A percentile compares a stretch with the other conserved stretches of the same genome.
phyloP scores from a whole-genome alignment of 2,113 vertebrate species.

The Sitta europaea region DNA sequence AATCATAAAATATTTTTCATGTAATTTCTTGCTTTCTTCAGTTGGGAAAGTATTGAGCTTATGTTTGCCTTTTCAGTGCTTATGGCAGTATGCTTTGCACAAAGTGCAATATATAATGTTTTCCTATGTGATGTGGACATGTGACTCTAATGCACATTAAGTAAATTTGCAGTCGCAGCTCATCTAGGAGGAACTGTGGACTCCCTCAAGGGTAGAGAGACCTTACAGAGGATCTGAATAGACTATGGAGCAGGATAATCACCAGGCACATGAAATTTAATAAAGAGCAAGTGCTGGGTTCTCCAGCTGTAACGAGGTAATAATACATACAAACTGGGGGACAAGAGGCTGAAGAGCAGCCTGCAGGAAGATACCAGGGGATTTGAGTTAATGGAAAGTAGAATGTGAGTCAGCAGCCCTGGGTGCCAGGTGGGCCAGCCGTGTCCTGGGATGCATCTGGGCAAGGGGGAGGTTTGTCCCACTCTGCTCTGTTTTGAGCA shows the following conservation, averaged over 20 bases:
- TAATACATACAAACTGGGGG: background rate
- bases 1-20: background rate
- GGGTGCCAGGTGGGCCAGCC: fast-evolving
- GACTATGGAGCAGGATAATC: background rate
- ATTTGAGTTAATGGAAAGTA: background rate
- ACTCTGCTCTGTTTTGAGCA: background rate
- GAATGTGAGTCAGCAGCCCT: background rate
- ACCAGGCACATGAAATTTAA: background rate
- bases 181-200: background rate
- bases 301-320: background rate
- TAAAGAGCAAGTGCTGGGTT: background rate
- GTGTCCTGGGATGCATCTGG: background rate
- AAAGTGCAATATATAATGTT: background rate
- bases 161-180: background rate
- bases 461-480: background rate
- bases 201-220: background rate
- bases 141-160: background rate
- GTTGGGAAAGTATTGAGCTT: background rate
- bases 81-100: background rate
- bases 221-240: background rate
- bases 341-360: background rate
- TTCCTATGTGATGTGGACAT: background rate
- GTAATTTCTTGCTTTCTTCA: background rate
- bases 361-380: background rate
- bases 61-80: background rate